These are phyloP conservation scores for Naso thynnoides DNA, from an alignment of 2,797 vertebrate genomes.

Conservation along the genomic window DNA sequence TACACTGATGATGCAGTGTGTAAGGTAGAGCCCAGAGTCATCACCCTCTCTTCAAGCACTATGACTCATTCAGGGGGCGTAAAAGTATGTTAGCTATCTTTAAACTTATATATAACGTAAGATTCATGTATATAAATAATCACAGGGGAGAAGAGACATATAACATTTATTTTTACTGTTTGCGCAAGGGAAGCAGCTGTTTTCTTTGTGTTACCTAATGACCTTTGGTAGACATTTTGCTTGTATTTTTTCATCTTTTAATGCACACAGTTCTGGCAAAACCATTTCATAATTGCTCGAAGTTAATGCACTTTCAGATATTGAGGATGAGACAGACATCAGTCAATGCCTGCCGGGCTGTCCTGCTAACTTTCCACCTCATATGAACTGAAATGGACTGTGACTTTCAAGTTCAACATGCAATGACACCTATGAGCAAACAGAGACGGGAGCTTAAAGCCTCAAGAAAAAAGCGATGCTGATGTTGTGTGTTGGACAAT, in stretches of 20 bases:
- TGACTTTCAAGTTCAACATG: slow-evolving; percentile 70
- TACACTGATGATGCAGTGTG: slow-evolving; percentile 64
- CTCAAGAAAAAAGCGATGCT: slow-evolving; percentile 39
- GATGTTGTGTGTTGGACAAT: slow-evolving; percentile 48
- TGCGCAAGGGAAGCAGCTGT: slow-evolving; percentile 10
- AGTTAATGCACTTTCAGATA: slow-evolving; percentile 67
- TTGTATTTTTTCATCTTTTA: slow-evolving; percentile 53
- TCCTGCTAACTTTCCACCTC: slow-evolving; percentile 73
- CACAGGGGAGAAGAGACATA: slow-evolving; percentile 20
- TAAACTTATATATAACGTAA: slow-evolving; percentile 63
- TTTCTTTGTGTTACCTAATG: not conserved
- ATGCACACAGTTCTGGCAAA: slow-evolving; percentile 30
- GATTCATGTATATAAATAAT: slow-evolving; percentile 57
- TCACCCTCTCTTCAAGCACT: slow-evolving; percentile 62
- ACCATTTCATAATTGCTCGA: slow-evolving; percentile 56
- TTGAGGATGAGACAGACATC: slow-evolving; percentile 65
- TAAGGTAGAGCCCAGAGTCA: slow-evolving; percentile 65
- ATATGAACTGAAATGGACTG: slow-evolving; percentile 75
- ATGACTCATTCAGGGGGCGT: slow-evolving; percentile 74
- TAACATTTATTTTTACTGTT: slow-evolving; percentile 29
- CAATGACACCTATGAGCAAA: slow-evolving; percentile 63
- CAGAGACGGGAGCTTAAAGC: slow-evolving; percentile 37
- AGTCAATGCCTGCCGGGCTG: slow-evolving; percentile 61
- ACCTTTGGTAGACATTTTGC: slow-evolving; percentile 36
- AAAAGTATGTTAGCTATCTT: slow-evolving; percentile 67